Conservation (phyloP, 2,888 invertebrate genomes). For the Chrysina gloriosa region DNA sequence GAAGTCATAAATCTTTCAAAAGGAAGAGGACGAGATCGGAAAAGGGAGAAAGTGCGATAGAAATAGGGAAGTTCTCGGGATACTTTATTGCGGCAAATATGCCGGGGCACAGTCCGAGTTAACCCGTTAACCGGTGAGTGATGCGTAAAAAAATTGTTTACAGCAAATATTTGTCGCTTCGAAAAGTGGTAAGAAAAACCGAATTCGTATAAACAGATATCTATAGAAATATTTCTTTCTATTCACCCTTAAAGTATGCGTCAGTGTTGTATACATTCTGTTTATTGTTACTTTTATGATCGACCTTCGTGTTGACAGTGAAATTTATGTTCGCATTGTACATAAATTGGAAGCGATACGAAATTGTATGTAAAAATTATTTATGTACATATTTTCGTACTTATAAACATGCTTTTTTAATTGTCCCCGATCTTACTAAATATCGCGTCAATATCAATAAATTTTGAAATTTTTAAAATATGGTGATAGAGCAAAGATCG, state of each 20-base stretch:
- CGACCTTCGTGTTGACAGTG: background rate
- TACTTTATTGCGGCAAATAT: background rate
- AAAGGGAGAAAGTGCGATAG: background rate
- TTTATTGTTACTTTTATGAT: background rate
- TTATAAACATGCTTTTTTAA: too few species aligned
- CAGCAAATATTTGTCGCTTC: constrained; percentile 6
- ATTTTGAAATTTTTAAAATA: too few species aligned
- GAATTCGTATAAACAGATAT: background rate
- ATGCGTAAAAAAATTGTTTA: background rate
- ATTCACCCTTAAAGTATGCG: background rate
- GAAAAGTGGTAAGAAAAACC: background rate
- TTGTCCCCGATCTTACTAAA: too few species aligned
- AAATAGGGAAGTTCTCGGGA: background rate
- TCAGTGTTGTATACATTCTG: background rate
- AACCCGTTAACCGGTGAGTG: background rate
- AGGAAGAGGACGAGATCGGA: background rate
- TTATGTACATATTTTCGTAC: too few species aligned
- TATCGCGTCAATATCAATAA: too few species aligned
- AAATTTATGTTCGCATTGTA: background rate
- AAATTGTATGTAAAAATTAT: too few species aligned
- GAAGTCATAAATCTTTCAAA: constrained; percentile 48
- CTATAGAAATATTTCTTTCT: background rate
- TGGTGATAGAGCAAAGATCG: too few species aligned
- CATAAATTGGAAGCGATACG: too few species aligned
- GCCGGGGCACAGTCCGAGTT: background rate